Evolutionary conservation across 2,797 vertebrate genomes (phyloP).

Genomic region (Sebastes hopkinsi): DNA sequence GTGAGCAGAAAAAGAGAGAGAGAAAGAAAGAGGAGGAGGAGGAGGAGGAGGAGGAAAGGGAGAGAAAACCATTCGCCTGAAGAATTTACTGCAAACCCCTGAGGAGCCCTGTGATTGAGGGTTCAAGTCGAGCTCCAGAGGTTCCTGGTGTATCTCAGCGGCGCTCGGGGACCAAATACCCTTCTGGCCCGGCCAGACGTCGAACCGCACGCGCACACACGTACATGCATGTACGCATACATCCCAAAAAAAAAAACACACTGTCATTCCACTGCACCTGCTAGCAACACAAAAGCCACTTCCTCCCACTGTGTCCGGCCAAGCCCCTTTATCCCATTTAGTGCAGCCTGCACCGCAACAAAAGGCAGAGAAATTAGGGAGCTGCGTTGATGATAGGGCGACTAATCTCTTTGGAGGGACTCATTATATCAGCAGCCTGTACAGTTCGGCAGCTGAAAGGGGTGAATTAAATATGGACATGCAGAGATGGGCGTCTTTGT

Average conservation of each 20-base stretch:
- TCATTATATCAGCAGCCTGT: slow-evolving; percentile 75
- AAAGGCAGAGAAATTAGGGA: slow-evolving; percentile 82
- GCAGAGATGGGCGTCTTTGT: slow-evolving; percentile 74
- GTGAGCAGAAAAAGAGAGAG: slow-evolving; percentile 70
- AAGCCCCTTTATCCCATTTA: slow-evolving; percentile 77
- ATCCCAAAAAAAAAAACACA: slow-evolving; percentile 29
- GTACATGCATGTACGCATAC: too few species aligned
- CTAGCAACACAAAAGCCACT: slow-evolving; percentile 81
- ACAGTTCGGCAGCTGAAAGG: slow-evolving; percentile 77
- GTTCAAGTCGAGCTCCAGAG: slow-evolving; percentile 80
- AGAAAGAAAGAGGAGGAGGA: slow-evolving; percentile 51
- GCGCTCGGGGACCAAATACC: slow-evolving; percentile 48
- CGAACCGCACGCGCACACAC: slow-evolving; percentile 8
- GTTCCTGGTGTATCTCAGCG: slow-evolving; percentile 80
- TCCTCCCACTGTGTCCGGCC: slow-evolving; percentile 78
- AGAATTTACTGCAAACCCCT: slow-evolving; percentile 84
- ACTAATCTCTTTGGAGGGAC: slow-evolving; percentile 82
- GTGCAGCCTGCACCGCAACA: slow-evolving; percentile 77
- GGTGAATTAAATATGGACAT: slow-evolving; percentile 74
- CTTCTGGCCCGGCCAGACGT: slow-evolving; percentile 34
- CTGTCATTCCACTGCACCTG: slow-evolving; percentile 82
- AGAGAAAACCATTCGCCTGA: slow-evolving; percentile 81
- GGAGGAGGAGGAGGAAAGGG: slow-evolving; percentile 61
- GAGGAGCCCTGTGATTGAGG: slow-evolving; percentile 82
- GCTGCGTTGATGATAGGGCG: slow-evolving; percentile 79